These are phyloP conservation scores for Drosophila nr. perissopoda DNA, from an alignment of 2,888 invertebrate species.

Conservation along the genomic window DNA sequence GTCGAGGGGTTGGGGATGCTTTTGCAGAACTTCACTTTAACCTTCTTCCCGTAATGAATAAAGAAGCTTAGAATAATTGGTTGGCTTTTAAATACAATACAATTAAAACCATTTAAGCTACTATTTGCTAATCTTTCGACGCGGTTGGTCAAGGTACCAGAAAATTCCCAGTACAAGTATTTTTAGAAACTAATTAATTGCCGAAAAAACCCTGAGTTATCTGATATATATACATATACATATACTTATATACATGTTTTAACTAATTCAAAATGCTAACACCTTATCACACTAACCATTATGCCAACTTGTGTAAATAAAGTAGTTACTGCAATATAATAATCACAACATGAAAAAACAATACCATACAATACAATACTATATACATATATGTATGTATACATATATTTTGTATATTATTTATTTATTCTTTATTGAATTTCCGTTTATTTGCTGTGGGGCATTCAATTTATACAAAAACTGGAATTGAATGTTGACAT, in stretches of 20 bases:
- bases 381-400: not conserved
- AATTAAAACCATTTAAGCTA: not conserved
- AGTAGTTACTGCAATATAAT: not conserved
- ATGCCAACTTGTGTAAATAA: not conserved
- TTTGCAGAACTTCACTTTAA: not conserved
- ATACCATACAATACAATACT: not conserved
- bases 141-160: too few relatives aligned
- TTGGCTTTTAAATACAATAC: not conserved
- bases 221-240: not conserved
- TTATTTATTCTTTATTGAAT: constrained; percentile 14
- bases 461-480: constrained; percentile 23
- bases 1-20: not conserved
- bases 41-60: not conserved
- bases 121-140: not conserved
- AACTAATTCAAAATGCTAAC: not conserved
- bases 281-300: not conserved
- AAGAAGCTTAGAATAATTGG: not conserved
- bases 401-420: not conserved
- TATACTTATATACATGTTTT: not conserved
- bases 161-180: not conserved
- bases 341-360: too few relatives aligned
- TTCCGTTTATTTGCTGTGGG: constrained; percentile 32
- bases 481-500: constrained; percentile 63
- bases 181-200: not conserved
- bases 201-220: not conserved